Conservation (phyloP, 1,140 invertebrate species). For the Euura lappo region DNA sequence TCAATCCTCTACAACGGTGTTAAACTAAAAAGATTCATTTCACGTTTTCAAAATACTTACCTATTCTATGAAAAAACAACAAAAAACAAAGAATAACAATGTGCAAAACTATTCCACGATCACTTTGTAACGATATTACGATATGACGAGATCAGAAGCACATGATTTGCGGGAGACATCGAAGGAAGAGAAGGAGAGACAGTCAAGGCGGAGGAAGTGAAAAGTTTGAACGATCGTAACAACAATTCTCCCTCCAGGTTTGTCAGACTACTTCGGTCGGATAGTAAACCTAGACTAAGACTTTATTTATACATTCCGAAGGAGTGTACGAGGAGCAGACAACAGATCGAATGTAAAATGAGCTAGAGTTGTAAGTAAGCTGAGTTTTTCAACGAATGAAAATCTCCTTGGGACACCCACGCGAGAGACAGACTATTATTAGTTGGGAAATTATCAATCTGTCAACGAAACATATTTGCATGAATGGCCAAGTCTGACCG, state of each 20-base stretch:
- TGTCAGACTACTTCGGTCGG: neutral
- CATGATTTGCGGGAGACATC: neutral
- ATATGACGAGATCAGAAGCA: neutral
- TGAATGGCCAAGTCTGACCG: neutral
- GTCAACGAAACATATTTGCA: slow-evolving; percentile 11
- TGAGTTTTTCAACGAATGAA: slow-evolving; percentile 1
- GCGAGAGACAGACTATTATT: neutral
- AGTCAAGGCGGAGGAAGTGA: neutral
- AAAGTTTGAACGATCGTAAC: neutral
- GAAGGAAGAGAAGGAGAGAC: neutral
- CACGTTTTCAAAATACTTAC: neutral
- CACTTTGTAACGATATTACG: neutral
- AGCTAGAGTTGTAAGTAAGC: neutral
- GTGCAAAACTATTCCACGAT: neutral
- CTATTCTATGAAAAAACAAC: neutral
- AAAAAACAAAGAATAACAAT: too few species aligned
- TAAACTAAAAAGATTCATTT: neutral
- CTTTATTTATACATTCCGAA: neutral
- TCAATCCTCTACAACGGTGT: too few species aligned
- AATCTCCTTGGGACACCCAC: neutral
- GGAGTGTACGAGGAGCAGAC: neutral
- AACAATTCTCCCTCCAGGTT: neutral
- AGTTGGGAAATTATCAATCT: slow-evolving; percentile 9
- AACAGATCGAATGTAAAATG: neutral
- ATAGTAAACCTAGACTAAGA: neutral